Evolutionary conservation across 2,113 vertebrate genomes (phyloP).

Genomic region (Percina caprodes): DNA sequence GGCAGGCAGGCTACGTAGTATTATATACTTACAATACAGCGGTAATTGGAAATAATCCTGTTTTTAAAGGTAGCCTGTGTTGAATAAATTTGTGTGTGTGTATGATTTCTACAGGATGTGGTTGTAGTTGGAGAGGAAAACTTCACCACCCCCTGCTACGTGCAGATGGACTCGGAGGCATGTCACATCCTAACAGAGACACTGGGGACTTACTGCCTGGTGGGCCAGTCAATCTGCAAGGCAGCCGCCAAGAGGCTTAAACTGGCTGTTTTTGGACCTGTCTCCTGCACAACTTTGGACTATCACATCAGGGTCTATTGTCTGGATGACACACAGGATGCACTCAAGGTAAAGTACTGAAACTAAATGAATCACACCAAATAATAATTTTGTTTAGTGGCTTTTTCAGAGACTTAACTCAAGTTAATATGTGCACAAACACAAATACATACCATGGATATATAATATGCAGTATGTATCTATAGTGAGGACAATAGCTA

Average conservation of each 20-base stretch:
- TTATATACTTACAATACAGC: background rate
- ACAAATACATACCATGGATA: background rate
- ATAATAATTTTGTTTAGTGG: background rate
- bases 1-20: background rate
- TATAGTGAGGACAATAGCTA: background rate
- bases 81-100: slow-evolving; percentile 33
- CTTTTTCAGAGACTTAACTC: background rate
- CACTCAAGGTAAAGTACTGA: slow-evolving; percentile 88
- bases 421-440: background rate
- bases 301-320: slow-evolving; percentile 95
- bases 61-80: slow-evolving; percentile 1
- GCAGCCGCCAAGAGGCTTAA: slow-evolving; percentile 93
- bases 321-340: slow-evolving; percentile 93
- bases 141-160: slow-evolving; percentile 95
- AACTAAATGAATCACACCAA: background rate
- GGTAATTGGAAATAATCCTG: background rate
- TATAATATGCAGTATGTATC: background rate
- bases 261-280: slow-evolving; percentile 92
- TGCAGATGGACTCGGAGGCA: slow-evolving; percentile 93
- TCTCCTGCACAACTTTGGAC: slow-evolving; percentile 91
- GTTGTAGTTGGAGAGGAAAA: slow-evolving; percentile 95
- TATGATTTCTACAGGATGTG: slow-evolving; percentile 85
- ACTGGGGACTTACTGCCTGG: slow-evolving; percentile 92
- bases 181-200: slow-evolving; percentile 95
- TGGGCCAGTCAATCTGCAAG: slow-evolving; percentile 91